phyloP scores from a whole-genome alignment of 2,113 vertebrate genomes.

The Brachyhypopomus occidentalis region DNA sequence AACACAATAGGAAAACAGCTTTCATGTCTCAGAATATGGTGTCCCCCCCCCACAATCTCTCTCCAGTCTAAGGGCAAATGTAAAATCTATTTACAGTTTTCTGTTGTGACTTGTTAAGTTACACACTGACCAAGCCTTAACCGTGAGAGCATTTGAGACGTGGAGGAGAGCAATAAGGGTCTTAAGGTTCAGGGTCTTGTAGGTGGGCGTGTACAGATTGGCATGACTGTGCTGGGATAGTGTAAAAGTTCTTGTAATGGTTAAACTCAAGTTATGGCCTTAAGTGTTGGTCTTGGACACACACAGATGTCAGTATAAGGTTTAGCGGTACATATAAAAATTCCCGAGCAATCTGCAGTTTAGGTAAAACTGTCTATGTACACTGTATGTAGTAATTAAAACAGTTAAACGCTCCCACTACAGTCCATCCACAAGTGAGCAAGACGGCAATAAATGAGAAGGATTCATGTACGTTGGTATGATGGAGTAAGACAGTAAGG shows the following conservation, averaged over 20 bases:
- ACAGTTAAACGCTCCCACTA: slow-evolving; percentile 10
- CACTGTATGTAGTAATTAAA: slow-evolving; percentile 21
- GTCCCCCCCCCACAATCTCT: neutral
- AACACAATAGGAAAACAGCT: neutral
- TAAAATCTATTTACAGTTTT: slow-evolving; percentile 2
- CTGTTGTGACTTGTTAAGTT: slow-evolving; percentile 28
- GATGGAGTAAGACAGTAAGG: neutral
- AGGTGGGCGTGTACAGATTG: slow-evolving; percentile 33
- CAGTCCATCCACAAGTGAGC: slow-evolving; percentile 5
- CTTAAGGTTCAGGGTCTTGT: slow-evolving; percentile 8
- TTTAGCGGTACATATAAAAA: neutral
- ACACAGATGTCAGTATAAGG: neutral
- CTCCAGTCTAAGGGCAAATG: neutral
- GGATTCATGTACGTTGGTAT: slow-evolving; percentile 39
- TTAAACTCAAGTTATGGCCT: slow-evolving; percentile 16
- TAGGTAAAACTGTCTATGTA: neutral
- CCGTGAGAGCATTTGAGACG: neutral
- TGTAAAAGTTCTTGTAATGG: slow-evolving; percentile 9
- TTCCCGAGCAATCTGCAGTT: slow-evolving; percentile 16
- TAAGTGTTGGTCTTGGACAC: slow-evolving; percentile 8
- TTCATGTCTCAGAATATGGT: slow-evolving; percentile 4
- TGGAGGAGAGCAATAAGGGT: neutral
- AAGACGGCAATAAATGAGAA: slow-evolving; percentile 30
- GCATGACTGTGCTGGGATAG: neutral
- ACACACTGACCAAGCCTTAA: too few relatives aligned